Evolutionary conservation across 1,140 invertebrate genomes (phyloP), one percentile per base, ranked within the genome.

Genomic region (Drosophila burlai): DNA sequence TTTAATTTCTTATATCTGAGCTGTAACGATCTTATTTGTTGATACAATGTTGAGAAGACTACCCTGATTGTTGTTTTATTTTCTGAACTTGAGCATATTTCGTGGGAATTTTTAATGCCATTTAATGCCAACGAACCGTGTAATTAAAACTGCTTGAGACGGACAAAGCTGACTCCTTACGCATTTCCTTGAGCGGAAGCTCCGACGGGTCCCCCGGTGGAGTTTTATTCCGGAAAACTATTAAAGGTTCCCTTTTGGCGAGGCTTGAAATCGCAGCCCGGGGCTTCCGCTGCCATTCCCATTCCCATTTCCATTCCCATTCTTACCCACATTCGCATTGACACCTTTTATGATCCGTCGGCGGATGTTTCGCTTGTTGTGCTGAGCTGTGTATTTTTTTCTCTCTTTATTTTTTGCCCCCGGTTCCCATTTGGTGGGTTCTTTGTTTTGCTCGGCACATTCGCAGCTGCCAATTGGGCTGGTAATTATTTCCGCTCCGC

Each of bases 151-250:
- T 68, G 52, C 66, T 61, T 2, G 18, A 15, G 62, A 21, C 18
- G 18, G 18, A 24, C 34, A 36, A 36, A n/a, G 6, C 8, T 49
- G 72, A 72, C 83, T 85, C 67, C 71, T 80, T 74, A 80, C 84
- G 83, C 84, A 90, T 76, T 89, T 89, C 84, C 84, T 89, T 76
- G 40, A 43, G 50, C 83, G 83, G 83, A 86, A 83, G 84, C 77
- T 87, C 36, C 21, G 36, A 26, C 5, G 36, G 52, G 15, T 38
- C 34, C 6, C 67, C 47, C 73, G 71, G 69, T 29, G 26, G 50
- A 57, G 54, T 57, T 65, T 66, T 40, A 71, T 72, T 79, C 85
- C 79, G 85, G 86, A 91, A 90, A 90, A 91, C 82, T 82, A 91
- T 90, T 85, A 90, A 86, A 85, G 79, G 86, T 72, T 89, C 79